Evolutionary conservation across 2,797 vertebrate species (phyloP), one percentile per base, ranked within the genome.

Genomic region (Dromococcyx pavoninus): DNA sequence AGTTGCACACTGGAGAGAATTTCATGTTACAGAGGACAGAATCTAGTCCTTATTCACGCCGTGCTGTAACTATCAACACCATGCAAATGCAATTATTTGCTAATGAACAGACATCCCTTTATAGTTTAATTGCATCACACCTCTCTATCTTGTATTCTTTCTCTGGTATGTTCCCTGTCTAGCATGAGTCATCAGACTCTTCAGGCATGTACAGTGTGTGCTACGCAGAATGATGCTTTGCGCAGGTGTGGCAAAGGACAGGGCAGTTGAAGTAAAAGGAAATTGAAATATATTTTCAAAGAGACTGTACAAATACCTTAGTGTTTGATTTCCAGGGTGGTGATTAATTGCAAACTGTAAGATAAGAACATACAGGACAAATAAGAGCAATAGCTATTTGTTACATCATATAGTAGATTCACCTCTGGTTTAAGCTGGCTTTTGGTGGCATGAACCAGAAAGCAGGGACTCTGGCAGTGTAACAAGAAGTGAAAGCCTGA

Each of bases 241-340:
- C 64, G 87, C 85, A 88, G 94, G 91, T 90, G 92, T 90, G 88
- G 67, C 74, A 73, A 88, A 94, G 92, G 71, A 89, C 89, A 81
- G 71, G 64, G 82, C 89, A 76, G 73, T 88, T 97, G 87, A 71
- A 61, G 56, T 90, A 93, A 94, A 94, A 96, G 95, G 92, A 96
- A 96, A 97, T 84, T 39, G 82, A 96, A 92, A 91, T 86, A 57
- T 56, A 22, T 93, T 93, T 93, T 93, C 84, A 90, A 96, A 91
- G 91, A 89, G 88, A 94, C 91, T 28, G 58, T 90, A 89, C 79
- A 93, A 96, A 92, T 93, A 91, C 58, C 39, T 83, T 77, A n/a
- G 83, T 95, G 94, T 97, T 96, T 97, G 94, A 95, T 95, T 95
- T 95, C 92, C 67, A 96, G 92, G 96, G 94, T 69, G 94, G 89